Evolutionary conservation across 2,888 invertebrate genomes (phyloP).

Genomic region (Cheilosia vulpina): DNA sequence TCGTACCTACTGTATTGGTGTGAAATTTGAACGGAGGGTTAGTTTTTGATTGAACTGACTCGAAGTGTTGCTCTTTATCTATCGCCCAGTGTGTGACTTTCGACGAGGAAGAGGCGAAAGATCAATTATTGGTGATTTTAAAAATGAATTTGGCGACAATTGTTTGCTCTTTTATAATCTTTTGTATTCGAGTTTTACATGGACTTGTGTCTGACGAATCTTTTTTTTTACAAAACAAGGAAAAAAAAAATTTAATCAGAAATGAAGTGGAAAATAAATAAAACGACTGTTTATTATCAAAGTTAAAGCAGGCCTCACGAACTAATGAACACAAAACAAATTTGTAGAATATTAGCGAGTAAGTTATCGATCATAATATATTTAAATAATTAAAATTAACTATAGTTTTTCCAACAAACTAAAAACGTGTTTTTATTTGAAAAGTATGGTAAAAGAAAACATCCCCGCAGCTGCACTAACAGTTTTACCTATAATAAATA

Average conservation of each 20-base stretch:
- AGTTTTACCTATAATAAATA: too few species aligned
- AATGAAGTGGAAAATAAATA: slow-evolving; percentile 28
- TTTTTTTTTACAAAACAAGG: slow-evolving; percentile 14
- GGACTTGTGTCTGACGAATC: slow-evolving; percentile 16
- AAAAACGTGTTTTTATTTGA: slow-evolving; percentile 23
- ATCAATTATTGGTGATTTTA: slow-evolving; percentile 34
- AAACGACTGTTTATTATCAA: neutral
- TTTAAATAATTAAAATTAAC: slow-evolving; percentile 65
- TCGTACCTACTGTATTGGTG: neutral
- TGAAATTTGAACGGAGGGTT: neutral
- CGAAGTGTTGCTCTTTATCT: slow-evolving; percentile 31
- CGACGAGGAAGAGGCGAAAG: slow-evolving; percentile 11
- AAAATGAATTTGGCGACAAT: slow-evolving; percentile 10
- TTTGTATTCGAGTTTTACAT: slow-evolving; percentile 3
- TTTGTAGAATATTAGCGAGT: slow-evolving; percentile 66
- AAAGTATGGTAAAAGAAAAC: too few species aligned
- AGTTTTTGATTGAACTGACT: slow-evolving; percentile 19
- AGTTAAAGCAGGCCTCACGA: slow-evolving; percentile 13
- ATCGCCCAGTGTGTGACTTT: neutral
- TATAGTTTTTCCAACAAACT: slow-evolving; percentile 65
- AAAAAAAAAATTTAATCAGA: neutral
- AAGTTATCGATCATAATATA: slow-evolving; percentile 66
- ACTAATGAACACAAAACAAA: slow-evolving; percentile 18
- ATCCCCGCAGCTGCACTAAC: too few species aligned
- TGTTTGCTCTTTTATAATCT: neutral